Percentiles rank a stretch among this genome's conserved stretches.
Evolutionary conservation across 2,888 invertebrate genomes (phyloP).

Genomic region (Lordiphosa fenestrarum): DNA sequence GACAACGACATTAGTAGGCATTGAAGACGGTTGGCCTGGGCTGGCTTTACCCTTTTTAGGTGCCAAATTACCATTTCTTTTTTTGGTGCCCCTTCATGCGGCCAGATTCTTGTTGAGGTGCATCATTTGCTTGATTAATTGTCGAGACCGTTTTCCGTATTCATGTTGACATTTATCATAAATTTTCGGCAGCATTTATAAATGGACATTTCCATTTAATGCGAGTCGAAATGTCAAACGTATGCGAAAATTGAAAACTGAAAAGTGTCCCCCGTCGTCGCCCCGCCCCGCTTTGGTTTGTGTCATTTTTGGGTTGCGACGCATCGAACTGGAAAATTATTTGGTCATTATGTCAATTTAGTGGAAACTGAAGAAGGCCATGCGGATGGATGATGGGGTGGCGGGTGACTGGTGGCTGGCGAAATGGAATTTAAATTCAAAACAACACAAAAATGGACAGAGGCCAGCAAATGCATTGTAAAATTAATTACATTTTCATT

Average conservation of each 20-base stretch:
- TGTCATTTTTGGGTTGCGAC: constrained; percentile 19
- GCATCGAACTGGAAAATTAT: constrained; percentile 69
- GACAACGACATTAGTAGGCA: constrained; percentile 43
- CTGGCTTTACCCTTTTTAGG: too few species aligned
- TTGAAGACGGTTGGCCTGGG: constrained; percentile 42
- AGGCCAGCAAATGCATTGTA: constrained; percentile 33
- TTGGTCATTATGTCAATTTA: constrained; percentile 72
- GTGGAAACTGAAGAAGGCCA: constrained; percentile 31
- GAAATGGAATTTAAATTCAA: constrained; percentile 19
- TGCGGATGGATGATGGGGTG: neutral
- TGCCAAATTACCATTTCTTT: constrained; percentile 54
- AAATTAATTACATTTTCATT: constrained; percentile 62
- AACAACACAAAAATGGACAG: constrained; percentile 21
- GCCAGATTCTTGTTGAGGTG: constrained; percentile 31
- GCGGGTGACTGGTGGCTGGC: neutral
- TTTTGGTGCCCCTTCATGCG: too few species aligned
- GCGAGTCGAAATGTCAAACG: constrained; percentile 51
- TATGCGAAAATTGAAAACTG: constrained; percentile 56
- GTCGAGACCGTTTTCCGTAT: constrained; percentile 49
- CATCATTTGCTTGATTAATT: constrained; percentile 67
- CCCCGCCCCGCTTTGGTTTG: neutral
- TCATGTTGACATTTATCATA: constrained; percentile 71
- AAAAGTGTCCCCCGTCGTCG: neutral
- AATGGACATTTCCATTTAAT: constrained; percentile 57
- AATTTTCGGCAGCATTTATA: constrained; percentile 47